Percentiles rank a stretch among this genome's conserved stretches.
Evolutionary conservation across 2,888 invertebrate species (phyloP).

Genomic region (Myopa tessellatipennis): DNA sequence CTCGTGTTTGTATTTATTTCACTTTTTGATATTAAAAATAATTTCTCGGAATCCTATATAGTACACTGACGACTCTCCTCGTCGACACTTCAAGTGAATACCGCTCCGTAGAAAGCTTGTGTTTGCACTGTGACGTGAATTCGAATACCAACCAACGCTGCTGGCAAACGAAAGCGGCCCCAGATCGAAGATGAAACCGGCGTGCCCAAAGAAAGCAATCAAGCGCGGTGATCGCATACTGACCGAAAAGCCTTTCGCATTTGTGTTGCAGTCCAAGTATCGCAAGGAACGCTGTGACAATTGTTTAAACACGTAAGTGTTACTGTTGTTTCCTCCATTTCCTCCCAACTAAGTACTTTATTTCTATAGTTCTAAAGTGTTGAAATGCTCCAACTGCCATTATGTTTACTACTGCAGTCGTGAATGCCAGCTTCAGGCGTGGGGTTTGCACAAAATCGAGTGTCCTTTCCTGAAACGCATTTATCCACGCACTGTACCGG

Average conservation of each 20-base stretch:
- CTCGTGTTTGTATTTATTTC: background rate
- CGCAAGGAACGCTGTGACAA: constrained; percentile 80
- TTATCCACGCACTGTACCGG: constrained; percentile 80
- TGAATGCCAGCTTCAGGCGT: constrained; percentile 83
- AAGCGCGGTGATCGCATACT: constrained; percentile 75
- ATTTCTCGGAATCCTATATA: background rate
- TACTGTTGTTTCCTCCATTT: background rate
- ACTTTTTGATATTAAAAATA: constrained; percentile 2
- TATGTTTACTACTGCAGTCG: constrained; percentile 86
- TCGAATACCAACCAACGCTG: constrained; percentile 13
- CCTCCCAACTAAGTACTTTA: background rate
- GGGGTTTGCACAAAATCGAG: constrained; percentile 86
- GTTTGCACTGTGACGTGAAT: background rate
- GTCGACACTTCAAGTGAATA: constrained; percentile 3
- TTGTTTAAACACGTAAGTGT: constrained; percentile 78
- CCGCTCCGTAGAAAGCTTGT: background rate
- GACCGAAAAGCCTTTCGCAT: constrained; percentile 81
- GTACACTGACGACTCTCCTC: constrained; percentile 13
- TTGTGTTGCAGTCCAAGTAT: constrained; percentile 77
- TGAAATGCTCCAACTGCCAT: constrained; percentile 86
- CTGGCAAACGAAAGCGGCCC: background rate
- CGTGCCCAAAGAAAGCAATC: constrained; percentile 42
- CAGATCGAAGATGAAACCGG: constrained; percentile 42
- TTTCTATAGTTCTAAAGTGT: constrained; percentile 73
- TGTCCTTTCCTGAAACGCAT: constrained; percentile 81